phyloP scores from a whole-genome alignment of 2,888 invertebrate genomes.

The Exephanes ischioxanthus region DNA sequence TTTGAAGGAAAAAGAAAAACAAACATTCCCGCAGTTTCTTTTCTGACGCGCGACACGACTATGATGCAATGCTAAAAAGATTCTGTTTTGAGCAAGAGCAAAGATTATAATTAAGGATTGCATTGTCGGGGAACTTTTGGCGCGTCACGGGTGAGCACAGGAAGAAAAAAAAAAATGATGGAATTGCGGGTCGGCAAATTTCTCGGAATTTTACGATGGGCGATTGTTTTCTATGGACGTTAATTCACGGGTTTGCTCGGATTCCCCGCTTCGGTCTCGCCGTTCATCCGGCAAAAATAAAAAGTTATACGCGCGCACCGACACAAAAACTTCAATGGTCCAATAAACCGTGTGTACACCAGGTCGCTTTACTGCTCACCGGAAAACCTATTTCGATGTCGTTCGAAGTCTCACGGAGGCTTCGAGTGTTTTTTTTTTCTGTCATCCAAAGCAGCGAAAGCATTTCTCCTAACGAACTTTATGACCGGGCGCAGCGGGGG shows the following conservation, averaged over 20 bases:
- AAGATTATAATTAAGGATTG: slow-evolving; percentile 20
- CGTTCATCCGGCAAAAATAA: slow-evolving; percentile 3
- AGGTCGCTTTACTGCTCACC: slow-evolving; percentile 54
- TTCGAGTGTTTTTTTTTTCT: slow-evolving; percentile 7
- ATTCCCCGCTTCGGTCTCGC: background rate
- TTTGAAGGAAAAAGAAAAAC: background rate
- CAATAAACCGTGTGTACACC: slow-evolving; percentile 50
- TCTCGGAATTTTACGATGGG: slow-evolving; percentile 25
- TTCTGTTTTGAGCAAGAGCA: background rate
- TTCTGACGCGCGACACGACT: background rate
- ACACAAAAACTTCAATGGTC: slow-evolving; percentile 30
- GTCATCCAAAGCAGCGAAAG: slow-evolving; percentile 50
- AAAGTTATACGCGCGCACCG: slow-evolving; percentile 35
- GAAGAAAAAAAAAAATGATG: slow-evolving; percentile 3
- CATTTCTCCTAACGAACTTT: slow-evolving; percentile 63
- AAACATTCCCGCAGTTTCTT: slow-evolving; percentile 11
- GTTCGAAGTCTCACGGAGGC: slow-evolving; percentile 10
- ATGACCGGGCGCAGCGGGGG: slow-evolving; percentile 42
- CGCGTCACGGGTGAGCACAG: background rate
- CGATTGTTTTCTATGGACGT: background rate
- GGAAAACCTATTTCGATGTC: slow-evolving; percentile 42
- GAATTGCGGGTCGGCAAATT: background rate
- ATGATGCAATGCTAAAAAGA: background rate
- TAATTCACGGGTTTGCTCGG: slow-evolving; percentile 23
- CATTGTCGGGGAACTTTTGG: slow-evolving; percentile 25